Base-by-base conservation (phyloP, 1,140 invertebrate genomes). In the Papilio helenus region DNA sequence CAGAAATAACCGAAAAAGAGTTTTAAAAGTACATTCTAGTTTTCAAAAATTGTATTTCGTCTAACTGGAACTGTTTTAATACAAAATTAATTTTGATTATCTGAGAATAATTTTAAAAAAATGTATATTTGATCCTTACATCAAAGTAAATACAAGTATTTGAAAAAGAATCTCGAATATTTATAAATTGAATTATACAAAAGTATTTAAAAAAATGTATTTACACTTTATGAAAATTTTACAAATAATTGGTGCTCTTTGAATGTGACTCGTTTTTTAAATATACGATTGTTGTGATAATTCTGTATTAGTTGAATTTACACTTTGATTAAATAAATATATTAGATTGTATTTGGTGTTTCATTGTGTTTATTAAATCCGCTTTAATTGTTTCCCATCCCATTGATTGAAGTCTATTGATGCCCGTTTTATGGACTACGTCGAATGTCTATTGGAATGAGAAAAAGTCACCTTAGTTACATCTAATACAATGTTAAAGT, bases 201-300 rank as follows among this genome's bases (percentile, higher is more conserved):
- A 72, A 23, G 8, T 44, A 46, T 39, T 46, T 46, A 10, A 26
- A 16, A 34, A 26, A 72, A 29, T 29, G 9, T 34, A 29, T 73
- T 73, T 46, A 46, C n/a, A 23, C n/a, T 46, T 20, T 49, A 26
- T 49, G 3, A 44, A 73, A 73, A 73, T 23, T 46, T 58, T 51
- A 76, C 16, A 76, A 61, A 73, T 34, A 29, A 83, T 79, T 81
- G 82, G 82, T 83, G 82, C 82, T 83, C n/a, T 73, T 79, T 79
- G 20, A 76, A 76, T 76, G 73, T 76, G 46, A 76, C 46, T 55
- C 76, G 49, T 58, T 34, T 39, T 39, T 39, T 39, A 39, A 39
- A 39, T 82, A 80, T 80, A 74, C 44, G 10, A 79, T 46, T 79
- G 71, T 79, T 83, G 82, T 83, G 82, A 83, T 83, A 80, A 58